Conservation (phyloP, 2,888 invertebrate genomes). For the Noctua janthina region DNA sequence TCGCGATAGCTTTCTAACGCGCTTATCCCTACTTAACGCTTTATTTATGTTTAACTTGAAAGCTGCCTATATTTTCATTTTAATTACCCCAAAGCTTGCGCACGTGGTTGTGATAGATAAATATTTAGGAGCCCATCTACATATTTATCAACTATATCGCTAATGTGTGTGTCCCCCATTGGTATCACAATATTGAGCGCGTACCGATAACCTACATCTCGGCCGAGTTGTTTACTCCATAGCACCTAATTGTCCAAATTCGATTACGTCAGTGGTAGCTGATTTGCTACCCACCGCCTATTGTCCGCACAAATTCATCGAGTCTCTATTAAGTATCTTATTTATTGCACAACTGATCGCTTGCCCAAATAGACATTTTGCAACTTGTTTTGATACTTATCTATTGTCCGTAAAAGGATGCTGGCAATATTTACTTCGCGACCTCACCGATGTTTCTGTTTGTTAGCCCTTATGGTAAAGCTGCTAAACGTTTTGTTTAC, state of each 20-base stretch:
- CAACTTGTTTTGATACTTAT: constrained; percentile 72
- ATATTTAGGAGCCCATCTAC: constrained; percentile 71
- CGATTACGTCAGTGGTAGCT: constrained; percentile 77
- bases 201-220: constrained; percentile 83
- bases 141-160: constrained; percentile 71
- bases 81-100: constrained; percentile 54
- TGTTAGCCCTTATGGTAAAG: constrained; percentile 72
- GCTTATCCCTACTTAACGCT: constrained; percentile 62
- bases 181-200: constrained; percentile 69
- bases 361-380: constrained; percentile 69
- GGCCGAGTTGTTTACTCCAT: constrained; percentile 79
- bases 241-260: constrained; percentile 80
- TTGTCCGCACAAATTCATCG: constrained; percentile 74
- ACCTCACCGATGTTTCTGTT: constrained; percentile 67
- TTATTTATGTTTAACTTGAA: constrained; percentile 47
- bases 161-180: constrained; percentile 75
- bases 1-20: constrained; percentile 76
- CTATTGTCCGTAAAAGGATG: constrained; percentile 63
- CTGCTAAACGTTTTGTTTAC: constrained; percentile 81
- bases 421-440: constrained; percentile 60
- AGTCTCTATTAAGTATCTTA: constrained; percentile 70
- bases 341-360: constrained; percentile 73
- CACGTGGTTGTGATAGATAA: constrained; percentile 65
- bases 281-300: constrained; percentile 70
- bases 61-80: constrained; percentile 51